These are phyloP conservation scores for Rousettus leschenaultii DNA, from an alignment of 2,113 vertebrate species.

Conservation along the genomic window DNA sequence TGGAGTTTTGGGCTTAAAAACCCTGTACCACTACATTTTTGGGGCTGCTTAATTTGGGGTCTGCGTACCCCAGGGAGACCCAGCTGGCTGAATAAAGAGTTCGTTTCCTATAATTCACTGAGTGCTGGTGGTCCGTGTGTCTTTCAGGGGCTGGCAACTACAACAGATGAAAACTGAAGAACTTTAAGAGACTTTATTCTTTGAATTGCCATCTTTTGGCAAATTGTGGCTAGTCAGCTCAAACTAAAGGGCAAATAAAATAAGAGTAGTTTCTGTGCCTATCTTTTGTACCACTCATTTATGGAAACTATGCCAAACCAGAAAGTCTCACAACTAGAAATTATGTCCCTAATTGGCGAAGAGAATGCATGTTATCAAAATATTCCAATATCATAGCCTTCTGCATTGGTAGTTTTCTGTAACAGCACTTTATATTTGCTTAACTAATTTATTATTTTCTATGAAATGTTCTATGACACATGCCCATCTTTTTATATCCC, in stretches of 20 bases:
- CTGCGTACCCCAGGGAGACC: no score
- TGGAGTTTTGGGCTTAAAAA: no score
- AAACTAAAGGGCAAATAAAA: background rate
- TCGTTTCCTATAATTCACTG: no score
- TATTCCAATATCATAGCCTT: background rate
- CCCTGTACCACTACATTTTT: no score
- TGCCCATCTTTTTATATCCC: background rate
- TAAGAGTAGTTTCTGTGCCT: background rate
- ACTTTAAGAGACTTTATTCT: background rate
- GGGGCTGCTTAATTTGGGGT: no score
- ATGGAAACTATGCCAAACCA: background rate
- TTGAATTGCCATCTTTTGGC: background rate
- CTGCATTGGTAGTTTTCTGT: background rate
- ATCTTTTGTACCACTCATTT: background rate
- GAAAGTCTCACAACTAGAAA: background rate
- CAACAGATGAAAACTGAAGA: background rate
- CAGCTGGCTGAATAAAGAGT: no score
- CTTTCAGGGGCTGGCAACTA: no score
- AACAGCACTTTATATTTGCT: background rate
- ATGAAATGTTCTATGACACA: background rate
- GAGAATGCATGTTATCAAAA: background rate
- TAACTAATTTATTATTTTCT: background rate
- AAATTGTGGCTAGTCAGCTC: background rate
- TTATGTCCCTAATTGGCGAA: background rate
- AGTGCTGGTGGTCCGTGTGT: no score